Evolutionary conservation across 2,797 vertebrate species (phyloP).

Genomic region (Austrolebias charrua): DNA sequence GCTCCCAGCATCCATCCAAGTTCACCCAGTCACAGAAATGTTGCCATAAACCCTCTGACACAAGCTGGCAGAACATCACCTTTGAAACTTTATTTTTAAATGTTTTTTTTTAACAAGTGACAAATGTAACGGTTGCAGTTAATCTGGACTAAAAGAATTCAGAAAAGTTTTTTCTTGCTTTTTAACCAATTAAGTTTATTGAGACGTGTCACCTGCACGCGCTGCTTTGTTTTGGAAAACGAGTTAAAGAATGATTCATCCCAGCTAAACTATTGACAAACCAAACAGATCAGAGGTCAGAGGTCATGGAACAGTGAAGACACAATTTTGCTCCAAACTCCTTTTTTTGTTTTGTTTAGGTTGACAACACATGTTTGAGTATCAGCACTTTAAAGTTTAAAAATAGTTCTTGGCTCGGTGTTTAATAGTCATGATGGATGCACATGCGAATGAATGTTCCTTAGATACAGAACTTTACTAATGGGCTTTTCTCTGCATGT

Average conservation of each 20-base stretch:
- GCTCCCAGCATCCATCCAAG: conserved; percentile 11
- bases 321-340: background rate
- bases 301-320: conserved; percentile 24
- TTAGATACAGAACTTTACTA: too few species aligned
- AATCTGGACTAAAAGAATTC: too few species aligned
- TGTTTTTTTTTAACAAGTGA: background rate
- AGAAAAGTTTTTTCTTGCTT: too few species aligned
- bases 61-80: background rate
- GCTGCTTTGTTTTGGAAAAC: background rate
- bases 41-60: background rate
- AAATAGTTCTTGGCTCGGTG: too few species aligned
- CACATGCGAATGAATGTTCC: too few species aligned
- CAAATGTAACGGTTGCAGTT: background rate
- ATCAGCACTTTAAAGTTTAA: too few species aligned
- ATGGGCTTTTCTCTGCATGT: too few species aligned
- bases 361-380: background rate
- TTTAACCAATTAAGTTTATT: background rate
- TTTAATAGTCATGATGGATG: too few species aligned
- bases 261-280: conserved; percentile 12
- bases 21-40: background rate
- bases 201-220: background rate
- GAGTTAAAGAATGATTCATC: background rate
- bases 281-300: conserved; percentile 19
- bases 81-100: background rate
- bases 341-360: background rate